A percentile compares a stretch with the other conserved stretches of the same genome.
Evolutionary conservation across 2,797 vertebrate genomes (phyloP).

Genomic region (Odontamblyopus lacepedii): DNA sequence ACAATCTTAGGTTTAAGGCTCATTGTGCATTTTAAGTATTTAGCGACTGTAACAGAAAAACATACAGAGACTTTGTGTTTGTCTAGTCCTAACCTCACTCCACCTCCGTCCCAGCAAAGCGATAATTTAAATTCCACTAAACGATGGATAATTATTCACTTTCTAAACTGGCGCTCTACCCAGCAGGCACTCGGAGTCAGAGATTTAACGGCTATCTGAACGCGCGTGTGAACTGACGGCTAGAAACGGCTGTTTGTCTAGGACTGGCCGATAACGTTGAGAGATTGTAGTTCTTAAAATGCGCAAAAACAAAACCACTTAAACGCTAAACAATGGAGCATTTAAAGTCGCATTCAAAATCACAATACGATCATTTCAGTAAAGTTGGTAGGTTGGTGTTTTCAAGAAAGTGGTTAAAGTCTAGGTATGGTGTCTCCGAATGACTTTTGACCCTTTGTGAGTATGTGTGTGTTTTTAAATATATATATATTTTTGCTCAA

Average conservation of each 20-base stretch:
- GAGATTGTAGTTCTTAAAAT: not conserved
- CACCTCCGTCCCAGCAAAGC: conserved; percentile 18
- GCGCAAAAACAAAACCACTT: not conserved
- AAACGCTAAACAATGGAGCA: not conserved
- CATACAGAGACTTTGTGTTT: conserved; percentile 28
- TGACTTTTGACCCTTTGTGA: not conserved
- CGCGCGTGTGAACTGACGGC: not conserved
- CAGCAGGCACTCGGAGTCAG: conserved; percentile 11
- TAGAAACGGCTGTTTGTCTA: conserved; percentile 1
- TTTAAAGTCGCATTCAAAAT: conserved; percentile 1
- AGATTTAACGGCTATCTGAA: not conserved
- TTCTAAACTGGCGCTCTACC: conserved; percentile 14
- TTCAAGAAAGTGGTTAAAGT: not conserved
- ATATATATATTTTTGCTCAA: no score
- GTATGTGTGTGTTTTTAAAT: not conserved
- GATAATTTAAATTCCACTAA: conserved; percentile 35
- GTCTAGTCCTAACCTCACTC: conserved; percentile 30
- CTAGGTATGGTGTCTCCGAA: not conserved
- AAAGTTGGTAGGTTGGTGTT: not conserved
- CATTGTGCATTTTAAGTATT: conserved; percentile 1
- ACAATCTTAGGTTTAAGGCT: not conserved
- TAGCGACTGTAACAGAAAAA: conserved; percentile 35
- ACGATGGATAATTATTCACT: conserved; percentile 17
- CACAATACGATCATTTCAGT: not conserved
- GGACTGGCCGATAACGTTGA: not conserved